These are phyloP conservation scores for Rhyzopertha dominica DNA, from an alignment of 1,140 invertebrate genomes.

Conservation along the genomic window DNA sequence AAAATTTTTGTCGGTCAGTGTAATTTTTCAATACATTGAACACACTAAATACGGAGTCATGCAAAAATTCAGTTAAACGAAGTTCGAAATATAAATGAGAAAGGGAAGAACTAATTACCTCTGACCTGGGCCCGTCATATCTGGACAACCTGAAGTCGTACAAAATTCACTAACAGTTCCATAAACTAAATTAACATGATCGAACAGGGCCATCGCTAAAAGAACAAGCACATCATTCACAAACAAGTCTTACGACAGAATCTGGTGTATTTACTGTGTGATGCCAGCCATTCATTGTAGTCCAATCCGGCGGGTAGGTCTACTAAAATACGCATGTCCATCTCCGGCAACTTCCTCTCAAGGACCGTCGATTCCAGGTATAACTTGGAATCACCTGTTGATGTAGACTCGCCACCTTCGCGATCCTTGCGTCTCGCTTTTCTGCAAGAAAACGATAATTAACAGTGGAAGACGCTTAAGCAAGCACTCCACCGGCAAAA, in stretches of 20 bases:
- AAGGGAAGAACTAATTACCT: conserved; percentile 56
- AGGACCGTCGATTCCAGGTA: conserved; percentile 91
- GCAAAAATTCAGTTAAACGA: too few species aligned
- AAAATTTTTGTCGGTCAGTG: too few species aligned
- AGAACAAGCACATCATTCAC: conserved; percentile 32
- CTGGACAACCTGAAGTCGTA: conserved; percentile 86
- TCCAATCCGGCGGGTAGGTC: conserved; percentile 90
- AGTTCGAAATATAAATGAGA: too few species aligned
- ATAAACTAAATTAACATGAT: conserved; percentile 96
- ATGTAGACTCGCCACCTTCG: conserved; percentile 61
- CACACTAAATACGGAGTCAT: too few species aligned
- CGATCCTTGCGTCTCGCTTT: conserved; percentile 96
- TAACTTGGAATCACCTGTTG: conserved; percentile 82
- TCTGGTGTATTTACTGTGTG: conserved; percentile 87
- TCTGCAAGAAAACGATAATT: conserved; percentile 53
- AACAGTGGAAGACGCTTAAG: not conserved
- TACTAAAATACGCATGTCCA: conserved; percentile 87
- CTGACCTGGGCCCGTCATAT: conserved; percentile 91
- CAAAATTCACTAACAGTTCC: conserved; percentile 97
- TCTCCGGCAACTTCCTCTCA: conserved; percentile 87
- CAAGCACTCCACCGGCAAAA: conserved; percentile 59
- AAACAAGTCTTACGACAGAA: not conserved
- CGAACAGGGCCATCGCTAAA: conserved; percentile 94
- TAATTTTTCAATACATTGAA: too few species aligned
- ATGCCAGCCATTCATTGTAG: conserved; percentile 98